A percentile compares a stretch with the other conserved stretches of the same genome.
phyloP scores from a whole-genome alignment of 2,113 vertebrate genomes.

The Cottus gobio region DNA sequence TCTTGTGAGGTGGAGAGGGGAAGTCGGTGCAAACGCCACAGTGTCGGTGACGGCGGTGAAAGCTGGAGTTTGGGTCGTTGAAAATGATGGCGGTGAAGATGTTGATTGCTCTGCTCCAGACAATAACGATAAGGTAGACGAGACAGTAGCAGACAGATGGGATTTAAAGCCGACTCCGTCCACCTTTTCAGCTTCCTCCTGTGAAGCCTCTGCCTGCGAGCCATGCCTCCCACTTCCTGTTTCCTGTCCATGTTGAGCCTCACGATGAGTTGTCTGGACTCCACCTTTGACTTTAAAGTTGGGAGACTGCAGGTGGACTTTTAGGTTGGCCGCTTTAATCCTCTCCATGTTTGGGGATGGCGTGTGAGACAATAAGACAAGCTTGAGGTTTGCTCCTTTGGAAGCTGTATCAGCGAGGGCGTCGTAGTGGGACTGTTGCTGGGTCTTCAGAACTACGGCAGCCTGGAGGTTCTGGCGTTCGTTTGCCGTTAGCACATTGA shows the following conservation, averaged over 20 bases:
- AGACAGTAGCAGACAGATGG: not conserved
- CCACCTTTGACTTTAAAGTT: slow-evolving; percentile 1
- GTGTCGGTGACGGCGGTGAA: not conserved
- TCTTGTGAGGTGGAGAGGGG: no score
- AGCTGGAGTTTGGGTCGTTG: not conserved
- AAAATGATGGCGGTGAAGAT: not conserved
- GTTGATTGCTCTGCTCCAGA: not conserved
- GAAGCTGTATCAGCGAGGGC: slow-evolving; percentile 5
- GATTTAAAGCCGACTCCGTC: not conserved
- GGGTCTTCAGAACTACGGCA: slow-evolving; percentile 37
- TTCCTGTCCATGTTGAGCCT: not conserved
- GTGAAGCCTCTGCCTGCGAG: not conserved
- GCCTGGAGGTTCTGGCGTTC: slow-evolving; percentile 24
- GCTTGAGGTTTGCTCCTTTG: slow-evolving; percentile 45
- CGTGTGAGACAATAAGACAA: not conserved
- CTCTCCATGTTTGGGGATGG: slow-evolving; percentile 20
- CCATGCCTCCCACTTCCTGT: not conserved
- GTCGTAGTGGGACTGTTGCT: slow-evolving; percentile 38
- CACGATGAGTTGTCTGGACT: not conserved
- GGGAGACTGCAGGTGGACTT: not conserved
- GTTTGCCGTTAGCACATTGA: slow-evolving; percentile 12
- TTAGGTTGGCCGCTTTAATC: not conserved
- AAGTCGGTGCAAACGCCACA: no score
- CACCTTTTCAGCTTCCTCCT: not conserved
- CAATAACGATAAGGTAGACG: slow-evolving; percentile 3